These are phyloP conservation scores for Lycophotia porphyrea DNA, from an alignment of 2,888 invertebrate species.

Conservation along the genomic window DNA sequence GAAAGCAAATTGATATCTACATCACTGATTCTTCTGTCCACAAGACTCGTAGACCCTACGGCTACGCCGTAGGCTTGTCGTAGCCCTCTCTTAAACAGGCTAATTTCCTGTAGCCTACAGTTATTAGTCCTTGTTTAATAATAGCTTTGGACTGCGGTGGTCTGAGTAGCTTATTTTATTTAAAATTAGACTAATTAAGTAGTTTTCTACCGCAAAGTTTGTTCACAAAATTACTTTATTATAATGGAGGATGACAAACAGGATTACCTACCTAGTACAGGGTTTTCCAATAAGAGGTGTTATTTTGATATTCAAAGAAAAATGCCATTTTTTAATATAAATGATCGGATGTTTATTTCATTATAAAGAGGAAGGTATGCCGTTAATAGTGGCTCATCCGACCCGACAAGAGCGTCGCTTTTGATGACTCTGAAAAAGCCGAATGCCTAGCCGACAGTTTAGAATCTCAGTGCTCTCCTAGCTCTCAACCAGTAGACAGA, in stretches of 20 bases:
- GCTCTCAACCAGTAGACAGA: too few relatives aligned
- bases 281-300: too few relatives aligned
- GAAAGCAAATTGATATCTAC: not conserved
- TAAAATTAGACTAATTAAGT: not conserved
- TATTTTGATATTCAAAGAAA: too few relatives aligned
- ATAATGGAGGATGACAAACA: not conserved
- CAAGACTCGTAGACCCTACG: not conserved
- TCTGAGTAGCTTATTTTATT: conserved; percentile 6
- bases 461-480: too few relatives aligned
- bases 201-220: not conserved
- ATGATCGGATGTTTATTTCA: too few relatives aligned
- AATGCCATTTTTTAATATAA: too few relatives aligned
- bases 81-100: conserved; percentile 13
- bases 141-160: not conserved
- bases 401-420: too few relatives aligned
- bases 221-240: not conserved
- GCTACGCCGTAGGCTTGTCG: conserved; percentile 37
- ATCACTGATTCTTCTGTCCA: not conserved
- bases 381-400: too few relatives aligned
- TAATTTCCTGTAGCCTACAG: not conserved
- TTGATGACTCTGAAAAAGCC: too few relatives aligned
- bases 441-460: too few relatives aligned
- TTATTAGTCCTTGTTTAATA: not conserved
- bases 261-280: not conserved
- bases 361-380: too few relatives aligned